These are phyloP conservation scores for Amphilophus citrinellus DNA, from an alignment of 2,113 vertebrate species.

Conservation along the genomic window DNA sequence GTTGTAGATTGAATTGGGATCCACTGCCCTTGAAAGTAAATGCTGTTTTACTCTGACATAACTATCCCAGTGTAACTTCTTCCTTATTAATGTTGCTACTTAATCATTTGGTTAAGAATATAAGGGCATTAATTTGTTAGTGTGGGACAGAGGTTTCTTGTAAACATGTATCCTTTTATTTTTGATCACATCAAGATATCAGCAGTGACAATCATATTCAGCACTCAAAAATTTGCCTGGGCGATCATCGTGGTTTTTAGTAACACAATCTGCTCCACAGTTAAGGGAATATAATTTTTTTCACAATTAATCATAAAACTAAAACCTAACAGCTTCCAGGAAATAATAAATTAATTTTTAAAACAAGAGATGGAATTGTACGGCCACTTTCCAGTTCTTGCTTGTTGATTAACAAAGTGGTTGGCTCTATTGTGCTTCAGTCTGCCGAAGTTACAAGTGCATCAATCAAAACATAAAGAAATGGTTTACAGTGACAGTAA, in stretches of 20 bases:
- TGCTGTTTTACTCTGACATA: not conserved
- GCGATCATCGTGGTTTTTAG: not conserved
- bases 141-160: not conserved
- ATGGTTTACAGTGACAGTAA: not conserved
- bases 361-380: not conserved
- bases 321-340: not conserved
- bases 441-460: not conserved
- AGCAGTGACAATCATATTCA: not conserved
- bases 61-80: not conserved
- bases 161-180: not conserved
- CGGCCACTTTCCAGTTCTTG: not conserved
- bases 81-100: not conserved
- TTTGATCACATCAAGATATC: not conserved
- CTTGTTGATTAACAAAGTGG: not conserved
- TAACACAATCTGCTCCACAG: not conserved
- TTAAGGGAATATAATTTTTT: not conserved
- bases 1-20: not conserved
- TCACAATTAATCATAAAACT: not conserved
- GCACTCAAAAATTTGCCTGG: not conserved
- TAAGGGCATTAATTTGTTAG: not conserved
- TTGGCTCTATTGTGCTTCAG: not conserved
- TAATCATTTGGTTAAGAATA: not conserved
- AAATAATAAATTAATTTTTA: not conserved
- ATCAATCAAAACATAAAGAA: not conserved
- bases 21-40: conserved; percentile 1